Conservation (phyloP, 2,888 invertebrate species). For the Neocrepidodera transversa region DNA sequence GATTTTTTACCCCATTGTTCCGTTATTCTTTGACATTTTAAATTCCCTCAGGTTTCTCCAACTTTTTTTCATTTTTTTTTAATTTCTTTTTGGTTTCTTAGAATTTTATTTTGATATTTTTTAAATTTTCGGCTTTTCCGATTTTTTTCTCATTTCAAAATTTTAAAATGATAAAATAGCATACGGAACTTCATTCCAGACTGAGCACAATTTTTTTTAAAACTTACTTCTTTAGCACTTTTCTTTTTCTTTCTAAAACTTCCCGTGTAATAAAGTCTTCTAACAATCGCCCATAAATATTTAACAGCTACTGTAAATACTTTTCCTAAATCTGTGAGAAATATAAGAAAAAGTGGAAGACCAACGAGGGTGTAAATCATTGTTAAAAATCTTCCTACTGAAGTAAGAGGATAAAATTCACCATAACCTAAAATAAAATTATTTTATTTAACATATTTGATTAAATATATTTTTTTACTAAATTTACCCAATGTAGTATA, state of each 20-base stretch:
- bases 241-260: slow-evolving; percentile 71
- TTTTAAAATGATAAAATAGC: too few relatives aligned
- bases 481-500: slow-evolving; percentile 3
- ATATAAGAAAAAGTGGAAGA: slow-evolving; percentile 92
- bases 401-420: slow-evolving; percentile 91
- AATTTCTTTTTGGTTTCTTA: too few relatives aligned
- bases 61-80: too few relatives aligned
- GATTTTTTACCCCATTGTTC: too few relatives aligned
- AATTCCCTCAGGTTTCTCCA: too few relatives aligned
- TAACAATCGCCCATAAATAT: slow-evolving; percentile 85
- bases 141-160: too few relatives aligned
- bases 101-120: too few relatives aligned
- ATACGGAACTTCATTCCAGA: too few relatives aligned
- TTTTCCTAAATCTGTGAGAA: slow-evolving; percentile 94
- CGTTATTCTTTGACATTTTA: too few relatives aligned
- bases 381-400: slow-evolving; percentile 82
- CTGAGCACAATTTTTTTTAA: background rate
- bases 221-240: slow-evolving; percentile 73
- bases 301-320: slow-evolving; percentile 89
- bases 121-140: too few relatives aligned
- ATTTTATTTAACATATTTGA: background rate
- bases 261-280: slow-evolving; percentile 84
- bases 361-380: slow-evolving; percentile 94
- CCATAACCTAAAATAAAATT: slow-evolving; percentile 84
- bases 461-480: background rate